These are phyloP conservation scores for Poecilia gillii DNA, from an alignment of 2,797 vertebrate species.

Conservation along the genomic window DNA sequence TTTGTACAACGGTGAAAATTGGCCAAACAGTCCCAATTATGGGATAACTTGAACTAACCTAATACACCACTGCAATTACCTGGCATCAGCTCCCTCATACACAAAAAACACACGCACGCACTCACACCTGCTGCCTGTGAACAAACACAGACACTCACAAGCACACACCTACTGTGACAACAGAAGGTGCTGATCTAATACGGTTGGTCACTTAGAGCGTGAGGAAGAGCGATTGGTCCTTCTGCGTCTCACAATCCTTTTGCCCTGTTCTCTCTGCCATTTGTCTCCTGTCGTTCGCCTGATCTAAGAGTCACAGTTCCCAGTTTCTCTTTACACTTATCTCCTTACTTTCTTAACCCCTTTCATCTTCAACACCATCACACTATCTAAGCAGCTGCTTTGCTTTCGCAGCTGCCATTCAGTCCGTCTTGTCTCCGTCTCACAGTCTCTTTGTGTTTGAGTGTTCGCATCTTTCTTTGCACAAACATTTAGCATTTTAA, in stretches of 20 bases:
- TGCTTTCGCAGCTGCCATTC: constrained; percentile 20
- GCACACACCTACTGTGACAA: constrained; percentile 73
- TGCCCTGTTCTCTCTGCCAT: constrained; percentile 64
- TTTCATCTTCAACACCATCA: constrained; percentile 25
- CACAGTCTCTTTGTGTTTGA: constrained; percentile 1
- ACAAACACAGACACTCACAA: constrained; percentile 59
- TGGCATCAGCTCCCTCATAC: constrained; percentile 59
- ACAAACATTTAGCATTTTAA: not conserved
- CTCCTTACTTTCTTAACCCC: constrained; percentile 20
- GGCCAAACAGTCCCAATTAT: constrained; percentile 86
- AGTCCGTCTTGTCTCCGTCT: constrained; percentile 4
- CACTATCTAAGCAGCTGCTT: constrained; percentile 28
- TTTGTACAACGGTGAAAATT: constrained; percentile 83
- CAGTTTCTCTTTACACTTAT: constrained; percentile 38
- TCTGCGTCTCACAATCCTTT: constrained; percentile 67
- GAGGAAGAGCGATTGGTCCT: constrained; percentile 77
- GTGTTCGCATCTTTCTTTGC: constrained; percentile 7
- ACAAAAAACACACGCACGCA: constrained; percentile 33
- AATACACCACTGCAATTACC: constrained; percentile 86
- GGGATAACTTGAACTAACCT: constrained; percentile 81
- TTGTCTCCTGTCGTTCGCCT: constrained; percentile 62
- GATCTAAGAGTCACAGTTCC: constrained; percentile 33
- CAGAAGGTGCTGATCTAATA: constrained; percentile 85
- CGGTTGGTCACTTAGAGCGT: constrained; percentile 78
- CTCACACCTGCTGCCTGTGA: constrained; percentile 35